A percentile compares a stretch with the other conserved stretches of the same genome.
These are phyloP conservation scores for Gymnothorax javanicus DNA, from an alignment of 2,797 vertebrate species.

Conservation along the genomic window DNA sequence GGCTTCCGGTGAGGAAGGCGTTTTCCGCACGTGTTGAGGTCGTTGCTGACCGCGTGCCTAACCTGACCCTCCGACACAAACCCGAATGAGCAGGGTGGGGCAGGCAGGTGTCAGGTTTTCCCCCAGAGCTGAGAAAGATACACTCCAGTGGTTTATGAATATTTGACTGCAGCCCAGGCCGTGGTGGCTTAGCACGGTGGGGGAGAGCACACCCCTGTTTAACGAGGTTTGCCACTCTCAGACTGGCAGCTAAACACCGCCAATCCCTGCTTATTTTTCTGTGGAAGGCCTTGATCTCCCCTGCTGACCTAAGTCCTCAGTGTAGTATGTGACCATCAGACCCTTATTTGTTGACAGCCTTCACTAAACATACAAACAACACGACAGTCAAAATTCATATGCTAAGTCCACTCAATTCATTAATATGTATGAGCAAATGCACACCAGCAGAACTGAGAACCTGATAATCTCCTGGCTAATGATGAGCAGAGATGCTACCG, in stretches of 20 bases:
- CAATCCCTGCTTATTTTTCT: background rate
- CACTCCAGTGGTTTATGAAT: constrained; percentile 9
- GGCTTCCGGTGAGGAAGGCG: background rate
- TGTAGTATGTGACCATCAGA: background rate
- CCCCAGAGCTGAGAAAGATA: constrained; percentile 27
- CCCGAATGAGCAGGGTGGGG: background rate
- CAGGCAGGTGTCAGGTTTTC: constrained; percentile 36
- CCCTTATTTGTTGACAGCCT: background rate
- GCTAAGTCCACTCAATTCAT: background rate
- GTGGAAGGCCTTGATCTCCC: background rate
- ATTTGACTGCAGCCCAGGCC: constrained; percentile 15
- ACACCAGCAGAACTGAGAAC: background rate
- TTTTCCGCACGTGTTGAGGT: background rate
- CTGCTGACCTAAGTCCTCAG: background rate
- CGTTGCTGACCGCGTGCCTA: background rate
- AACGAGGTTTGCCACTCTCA: background rate
- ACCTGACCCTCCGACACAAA: constrained; percentile 1
- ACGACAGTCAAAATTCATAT: background rate
- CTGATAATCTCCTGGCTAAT: background rate
- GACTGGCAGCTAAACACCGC: background rate
- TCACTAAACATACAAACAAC: background rate
- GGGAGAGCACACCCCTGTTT: background rate
- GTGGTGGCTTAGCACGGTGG: background rate
- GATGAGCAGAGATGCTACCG: background rate
- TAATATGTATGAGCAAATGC: background rate